Conservation (phyloP, 2,888 invertebrate genomes). For the Phaedon cochleariae region DNA sequence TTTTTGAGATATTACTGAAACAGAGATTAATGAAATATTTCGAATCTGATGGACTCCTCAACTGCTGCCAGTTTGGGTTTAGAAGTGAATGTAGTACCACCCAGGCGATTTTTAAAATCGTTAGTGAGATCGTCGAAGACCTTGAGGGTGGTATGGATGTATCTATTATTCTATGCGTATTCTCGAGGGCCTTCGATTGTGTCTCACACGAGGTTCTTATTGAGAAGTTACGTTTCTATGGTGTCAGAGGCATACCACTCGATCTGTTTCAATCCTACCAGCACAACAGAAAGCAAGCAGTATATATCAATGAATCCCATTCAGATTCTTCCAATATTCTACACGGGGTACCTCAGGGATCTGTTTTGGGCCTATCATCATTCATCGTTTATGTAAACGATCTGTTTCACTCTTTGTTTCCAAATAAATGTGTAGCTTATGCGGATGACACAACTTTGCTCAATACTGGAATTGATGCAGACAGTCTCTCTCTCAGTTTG, state of each 20-base stretch:
- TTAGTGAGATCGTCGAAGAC: slow-evolving; percentile 3
- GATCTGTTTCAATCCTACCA: background rate
- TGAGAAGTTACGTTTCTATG: background rate
- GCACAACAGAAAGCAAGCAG: slow-evolving; percentile 1
- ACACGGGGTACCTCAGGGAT: slow-evolving; percentile 1
- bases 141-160: slow-evolving; percentile 7
- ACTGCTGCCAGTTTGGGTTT: slow-evolving; percentile 11
- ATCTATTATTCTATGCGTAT: slow-evolving; percentile 11
- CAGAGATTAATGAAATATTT: slow-evolving; percentile 5
- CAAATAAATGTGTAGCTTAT: no score
- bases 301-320: background rate
- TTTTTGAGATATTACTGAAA: background rate
- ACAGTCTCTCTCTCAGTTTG: background rate
- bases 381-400: background rate
- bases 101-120: slow-evolving; percentile 5
- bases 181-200: slow-evolving; percentile 17
- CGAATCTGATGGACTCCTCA: background rate
- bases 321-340: background rate
- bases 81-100: slow-evolving; percentile 1
- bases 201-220: background rate
- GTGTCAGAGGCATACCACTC: background rate
- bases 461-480: background rate
- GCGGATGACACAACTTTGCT: no score
- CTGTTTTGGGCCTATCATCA: background rate
- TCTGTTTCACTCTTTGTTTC: no score